Conservation (phyloP, 2,113 vertebrate species). For the Colaptes auratus region DNA sequence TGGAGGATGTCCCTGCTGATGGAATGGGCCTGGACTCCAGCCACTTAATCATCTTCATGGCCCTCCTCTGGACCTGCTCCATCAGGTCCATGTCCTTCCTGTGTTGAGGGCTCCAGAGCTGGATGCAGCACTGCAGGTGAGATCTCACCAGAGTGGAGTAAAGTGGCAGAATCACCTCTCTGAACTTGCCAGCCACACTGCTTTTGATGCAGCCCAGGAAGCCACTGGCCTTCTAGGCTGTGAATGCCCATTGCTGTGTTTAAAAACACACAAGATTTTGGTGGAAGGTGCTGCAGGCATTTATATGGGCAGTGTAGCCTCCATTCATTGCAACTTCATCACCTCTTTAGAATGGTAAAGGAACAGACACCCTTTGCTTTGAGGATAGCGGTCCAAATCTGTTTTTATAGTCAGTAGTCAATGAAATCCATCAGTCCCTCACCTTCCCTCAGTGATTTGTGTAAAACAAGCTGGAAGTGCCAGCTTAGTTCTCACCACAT, state of each 20-base stretch:
- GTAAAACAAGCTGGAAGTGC: background rate
- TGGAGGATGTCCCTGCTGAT: no score
- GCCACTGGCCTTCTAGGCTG: no score
- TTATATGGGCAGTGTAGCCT: background rate
- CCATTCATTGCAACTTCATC: background rate
- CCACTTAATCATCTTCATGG: no score
- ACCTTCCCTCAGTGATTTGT: background rate
- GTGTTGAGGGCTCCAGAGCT: no score
- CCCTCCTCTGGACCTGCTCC: no score
- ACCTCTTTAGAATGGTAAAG: background rate
- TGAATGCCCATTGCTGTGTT: background rate
- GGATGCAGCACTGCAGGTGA: no score
- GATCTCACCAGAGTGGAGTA: no score
- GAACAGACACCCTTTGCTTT: background rate
- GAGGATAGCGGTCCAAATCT: background rate
- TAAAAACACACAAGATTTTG: background rate
- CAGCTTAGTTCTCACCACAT: background rate
- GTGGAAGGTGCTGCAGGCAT: background rate
- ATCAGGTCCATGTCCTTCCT: background rate
- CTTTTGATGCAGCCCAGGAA: no score
- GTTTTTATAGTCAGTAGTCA: background rate
- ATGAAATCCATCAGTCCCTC: background rate
- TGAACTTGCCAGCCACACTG: no score
- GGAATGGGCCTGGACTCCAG: no score
- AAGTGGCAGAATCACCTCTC: no score